A percentile compares a stretch with the other conserved stretches of the same genome.
Conservation (phyloP, 2,113 vertebrate species). For the Thamnaconus septentrionalis region DNA sequence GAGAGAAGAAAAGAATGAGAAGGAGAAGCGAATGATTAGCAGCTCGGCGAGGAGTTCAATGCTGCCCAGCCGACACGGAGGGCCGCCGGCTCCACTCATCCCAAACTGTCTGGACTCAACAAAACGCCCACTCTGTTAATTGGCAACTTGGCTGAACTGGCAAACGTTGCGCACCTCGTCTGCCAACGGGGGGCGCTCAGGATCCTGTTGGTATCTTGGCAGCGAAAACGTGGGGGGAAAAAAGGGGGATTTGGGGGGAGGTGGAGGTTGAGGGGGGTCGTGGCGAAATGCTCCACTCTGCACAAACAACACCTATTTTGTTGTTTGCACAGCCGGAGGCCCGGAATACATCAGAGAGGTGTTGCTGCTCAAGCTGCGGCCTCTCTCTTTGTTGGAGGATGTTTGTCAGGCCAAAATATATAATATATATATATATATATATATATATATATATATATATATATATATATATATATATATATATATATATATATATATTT, state of each 20-base stretch:
- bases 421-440: background rate
- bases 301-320: constrained; percentile 61
- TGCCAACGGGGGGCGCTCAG: constrained; percentile 34
- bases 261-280: background rate
- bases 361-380: constrained; percentile 50
- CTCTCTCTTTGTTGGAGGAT: constrained; percentile 31
- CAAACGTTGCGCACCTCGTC: constrained; percentile 28
- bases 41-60: background rate
- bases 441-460: too few species aligned
- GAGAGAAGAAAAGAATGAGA: background rate
- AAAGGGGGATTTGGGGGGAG: constrained; percentile 17
- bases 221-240: constrained; percentile 29
- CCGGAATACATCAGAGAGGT: constrained; percentile 51
- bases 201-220: constrained; percentile 51
- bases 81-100: constrained; percentile 27
- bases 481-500: too few species aligned
- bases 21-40: too few species aligned
- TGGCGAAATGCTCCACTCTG: constrained; percentile 47
- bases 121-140: constrained; percentile 42
- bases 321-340: constrained; percentile 58
- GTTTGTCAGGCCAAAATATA: constrained; percentile 47
- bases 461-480: too few species aligned
- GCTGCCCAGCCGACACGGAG: background rate
- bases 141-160: constrained; percentile 49
- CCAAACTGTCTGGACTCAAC: constrained; percentile 12